Base-by-base conservation (phyloP, 2,113 vertebrate genomes). In the Eulemur macaco region DNA sequence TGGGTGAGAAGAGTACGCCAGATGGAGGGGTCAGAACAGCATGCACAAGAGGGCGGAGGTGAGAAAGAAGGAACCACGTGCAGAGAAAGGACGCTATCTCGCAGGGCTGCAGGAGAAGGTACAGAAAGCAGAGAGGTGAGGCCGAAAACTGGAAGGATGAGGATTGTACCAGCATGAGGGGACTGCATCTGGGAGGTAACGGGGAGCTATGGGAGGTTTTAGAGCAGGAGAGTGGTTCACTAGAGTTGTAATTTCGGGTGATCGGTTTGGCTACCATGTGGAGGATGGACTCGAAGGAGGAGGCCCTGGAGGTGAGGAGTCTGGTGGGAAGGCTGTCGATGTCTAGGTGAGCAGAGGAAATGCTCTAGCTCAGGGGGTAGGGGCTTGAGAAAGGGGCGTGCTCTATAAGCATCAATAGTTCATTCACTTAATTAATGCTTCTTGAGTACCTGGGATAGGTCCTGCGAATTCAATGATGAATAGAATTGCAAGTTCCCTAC, bases 311-410 rank as follows among this genome's bases (percentile, higher is more conserved):
- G 47, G 20, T 23, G 2, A n/a, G 21, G 34, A 58, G 82, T 27
- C n/a, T 63, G 8, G 60, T 20, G 60, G 52, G 37, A 82, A 87
- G n/a, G 56, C 45, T 63, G 21, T 0, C 37, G 29, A 77, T 10
- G 69, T 60, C 54, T n/a, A 73, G 52, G 34, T 27, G 34, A 89
- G 37, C 50, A 60, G n/a, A 74, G 54, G 37, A 73, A 18, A 25
- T 6, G 12, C 37, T 13, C 1, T 1, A n/a, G 23, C 10, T 23
- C 42, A 63, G n/a, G 12, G 12, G 13, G 2, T 42, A 4, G 58
- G 45, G 9, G 5, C 27, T 56, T 39, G 74, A 60, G 2, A 34
- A 77, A 56, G 50, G 42, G 42, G 23, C 14, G 6, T 82, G 21
- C n/a, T 21, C 58, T 21, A 8, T 63, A 54, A 90, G 64, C n/a